Conservation (phyloP, 2,888 invertebrate species). For the Plebejus anna region DNA sequence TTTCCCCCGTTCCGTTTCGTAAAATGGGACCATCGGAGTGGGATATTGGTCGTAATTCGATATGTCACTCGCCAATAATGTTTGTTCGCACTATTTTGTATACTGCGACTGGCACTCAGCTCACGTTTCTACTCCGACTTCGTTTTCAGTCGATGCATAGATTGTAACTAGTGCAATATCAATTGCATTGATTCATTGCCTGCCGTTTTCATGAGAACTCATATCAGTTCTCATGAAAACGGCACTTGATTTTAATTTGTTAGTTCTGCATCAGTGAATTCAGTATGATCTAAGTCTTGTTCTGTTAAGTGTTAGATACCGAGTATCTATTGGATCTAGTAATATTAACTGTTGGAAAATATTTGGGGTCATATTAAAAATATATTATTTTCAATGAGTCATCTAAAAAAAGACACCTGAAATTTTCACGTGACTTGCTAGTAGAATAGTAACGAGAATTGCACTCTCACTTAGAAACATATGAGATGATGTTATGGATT, state of each 20-base stretch:
- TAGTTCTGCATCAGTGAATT: not conserved
- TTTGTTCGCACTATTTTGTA: slow-evolving; percentile 44
- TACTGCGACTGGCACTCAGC: slow-evolving; percentile 37
- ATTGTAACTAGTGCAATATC: slow-evolving; percentile 25
- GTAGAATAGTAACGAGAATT: not conserved
- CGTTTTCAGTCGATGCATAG: slow-evolving; percentile 25
- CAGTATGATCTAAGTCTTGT: not conserved
- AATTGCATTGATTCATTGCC: slow-evolving; percentile 17
- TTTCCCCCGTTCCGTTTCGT: slow-evolving; percentile 20
- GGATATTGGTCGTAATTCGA: slow-evolving; percentile 39
- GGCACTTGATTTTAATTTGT: not conserved
- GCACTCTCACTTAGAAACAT: not conserved
- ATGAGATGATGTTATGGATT: slow-evolving; percentile 2
- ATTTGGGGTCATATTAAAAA: too few species aligned
- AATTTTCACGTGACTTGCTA: not conserved
- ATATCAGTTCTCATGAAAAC: not conserved
- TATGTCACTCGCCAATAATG: slow-evolving; percentile 43
- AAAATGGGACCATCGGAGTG: slow-evolving; percentile 30
- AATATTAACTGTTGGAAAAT: too few species aligned
- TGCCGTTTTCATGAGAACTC: slow-evolving; percentile 6
- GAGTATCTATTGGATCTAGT: not conserved
- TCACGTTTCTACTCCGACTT: slow-evolving; percentile 27
- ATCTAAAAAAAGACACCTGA: not conserved
- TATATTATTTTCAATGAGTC: too few species aligned
- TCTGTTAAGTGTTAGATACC: not conserved